These are phyloP conservation scores for Fulica atra DNA, from an alignment of 2,113 vertebrate species.

Conservation along the genomic window DNA sequence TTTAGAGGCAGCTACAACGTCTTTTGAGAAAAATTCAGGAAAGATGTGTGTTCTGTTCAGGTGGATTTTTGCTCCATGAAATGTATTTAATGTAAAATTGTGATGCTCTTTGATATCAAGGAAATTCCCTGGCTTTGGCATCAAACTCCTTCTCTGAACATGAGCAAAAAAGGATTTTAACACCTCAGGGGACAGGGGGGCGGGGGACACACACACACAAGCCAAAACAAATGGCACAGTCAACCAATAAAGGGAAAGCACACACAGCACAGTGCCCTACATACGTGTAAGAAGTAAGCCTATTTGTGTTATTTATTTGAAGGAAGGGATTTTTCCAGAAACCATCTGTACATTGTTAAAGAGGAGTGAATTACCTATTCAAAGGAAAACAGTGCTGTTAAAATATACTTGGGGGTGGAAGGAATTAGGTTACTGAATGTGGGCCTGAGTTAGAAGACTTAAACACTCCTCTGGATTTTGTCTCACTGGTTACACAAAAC, in stretches of 20 bases:
- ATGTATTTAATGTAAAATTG: not conserved
- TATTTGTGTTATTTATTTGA: constrained; percentile 11
- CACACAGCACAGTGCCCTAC: not conserved
- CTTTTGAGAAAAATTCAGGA: constrained; percentile 1
- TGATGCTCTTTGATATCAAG: not conserved
- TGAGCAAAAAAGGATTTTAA: not conserved
- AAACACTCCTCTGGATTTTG: not conserved
- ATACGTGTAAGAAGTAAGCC: not conserved
- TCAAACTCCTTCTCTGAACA: not conserved
- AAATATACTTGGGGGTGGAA: constrained; percentile 18
- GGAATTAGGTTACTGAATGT: not conserved
- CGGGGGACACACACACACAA: too few species aligned
- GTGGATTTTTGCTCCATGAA: not conserved
- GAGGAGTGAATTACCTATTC: constrained; percentile 17
- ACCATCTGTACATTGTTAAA: constrained; percentile 22
- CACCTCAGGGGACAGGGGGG: too few species aligned
- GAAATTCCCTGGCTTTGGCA: constrained; percentile 27
- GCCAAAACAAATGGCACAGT: constrained; percentile 8
- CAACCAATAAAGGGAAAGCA: not conserved
- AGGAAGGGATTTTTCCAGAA: constrained; percentile 36
- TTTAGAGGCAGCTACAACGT: not conserved
- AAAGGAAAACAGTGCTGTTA: constrained; percentile 27
- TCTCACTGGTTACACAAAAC: not conserved
- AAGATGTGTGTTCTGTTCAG: not conserved
- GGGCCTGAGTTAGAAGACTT: not conserved